Base-by-base conservation (phyloP, 2,113 vertebrate species). In the Sphyrna mokarran region DNA sequence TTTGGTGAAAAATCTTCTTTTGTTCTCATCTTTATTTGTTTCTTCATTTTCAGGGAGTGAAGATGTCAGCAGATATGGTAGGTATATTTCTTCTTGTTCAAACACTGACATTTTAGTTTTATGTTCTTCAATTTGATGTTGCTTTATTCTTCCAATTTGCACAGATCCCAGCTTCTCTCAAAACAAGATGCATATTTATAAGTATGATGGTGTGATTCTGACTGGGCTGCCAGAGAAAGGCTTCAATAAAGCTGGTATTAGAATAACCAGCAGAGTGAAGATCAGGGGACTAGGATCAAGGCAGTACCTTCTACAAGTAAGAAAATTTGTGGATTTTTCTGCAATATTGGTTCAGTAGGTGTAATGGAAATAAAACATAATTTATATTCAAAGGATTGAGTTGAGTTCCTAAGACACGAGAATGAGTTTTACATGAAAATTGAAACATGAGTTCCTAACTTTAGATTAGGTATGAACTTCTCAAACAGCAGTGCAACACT, bases 11-110 rank as follows among this genome's bases (percentile, higher is more conserved):
- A 72, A 72, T 26, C 23, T 7, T 87, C 48, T 91, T 18, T n/a
- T 72, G 26, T 70, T 40, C 26, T 54, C 23, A 95, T 13, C 54
- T 54, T 14, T 72, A 33, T 48, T 95, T 95, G n/a, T 11, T 72
- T 95, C 13, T 95, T 72, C 5, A 48, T 95, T 95, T 72, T 43
- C 69, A 95, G 94, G 69, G 23, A 76, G 94, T 54, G 68, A 93
- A 20, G 61, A 95, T 33, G 23, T 1, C 20, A 72, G 5, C 11
- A 95, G 43, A 48, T 70, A 54, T 54, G 10, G 94, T 95, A 72
- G 18, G 94, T 76, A 54, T 2, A 5, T 48, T 94, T 48, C 48
- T 20, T 72, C 69, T 72, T 70, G 20, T 6, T 69, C 66, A 43
- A 61, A 70, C 13, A 63, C 87, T 37, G 26, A 23, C 22, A 54